Base-by-base conservation (phyloP, 2,797 vertebrate species). In the Myotis pilosus region DNA sequence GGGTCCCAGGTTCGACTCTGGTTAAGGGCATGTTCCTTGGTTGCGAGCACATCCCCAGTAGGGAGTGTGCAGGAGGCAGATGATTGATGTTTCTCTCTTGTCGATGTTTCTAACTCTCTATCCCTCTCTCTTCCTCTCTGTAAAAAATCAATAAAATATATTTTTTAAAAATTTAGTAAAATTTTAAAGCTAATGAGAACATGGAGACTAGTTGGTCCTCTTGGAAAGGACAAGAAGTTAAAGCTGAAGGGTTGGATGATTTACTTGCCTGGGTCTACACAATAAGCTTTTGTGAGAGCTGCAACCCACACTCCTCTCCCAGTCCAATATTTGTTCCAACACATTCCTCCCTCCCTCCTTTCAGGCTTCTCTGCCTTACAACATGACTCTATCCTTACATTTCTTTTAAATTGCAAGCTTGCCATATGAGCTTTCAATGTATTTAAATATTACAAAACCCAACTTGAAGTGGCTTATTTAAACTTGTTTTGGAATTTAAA, bases 401-500 rank as follows among this genome's bases (percentile, higher is more conserved):
- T 92, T 94, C 15, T 87, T 82, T 57, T 66, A 87, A 88, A 96
- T 68, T 93, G 10, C 16, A 88, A 76, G 12, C 55, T 92, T 71
- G 47, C 33, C 44, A 20, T 81, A 22, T 72, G 79, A 93, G 13
- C 60, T 94, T 88, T 88, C 84, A 92, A 79, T 76, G 22, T 38
- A 89, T 79, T 96, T 95, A 66, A 87, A 71, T 87, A 69, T 53
- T 74, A 72, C 71, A 85, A 90, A 91, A 72, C 83, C 13, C 16
- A 71, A 86, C 9, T 9, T n/a, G 60, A 92, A 55, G 64, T n/a
- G 4, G 19, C 41, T 88, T 64, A 87, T 64, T 94, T 96, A 81
- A 87, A 89, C 64, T 94, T 60, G 71, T 93, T 51, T 94, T 60
- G 69, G 47, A 91, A 87, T 94, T 79, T 86, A 80, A 82, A 79